Base-by-base conservation (phyloP, 2,113 vertebrate species). In the Octodon degus region DNA sequence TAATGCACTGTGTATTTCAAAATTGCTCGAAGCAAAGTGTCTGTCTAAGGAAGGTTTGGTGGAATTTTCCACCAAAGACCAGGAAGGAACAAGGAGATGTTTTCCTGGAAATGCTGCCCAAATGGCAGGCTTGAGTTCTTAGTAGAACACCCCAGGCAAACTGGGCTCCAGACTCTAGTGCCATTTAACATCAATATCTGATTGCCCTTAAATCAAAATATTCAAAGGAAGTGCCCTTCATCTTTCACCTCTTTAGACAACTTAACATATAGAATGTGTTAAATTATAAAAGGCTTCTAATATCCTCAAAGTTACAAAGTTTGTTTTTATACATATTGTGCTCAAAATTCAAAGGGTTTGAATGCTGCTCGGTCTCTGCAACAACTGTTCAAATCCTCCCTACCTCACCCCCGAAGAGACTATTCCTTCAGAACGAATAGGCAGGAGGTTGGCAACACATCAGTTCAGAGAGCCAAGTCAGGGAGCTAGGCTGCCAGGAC, bases 201-300 rank as follows among this genome's bases (percentile, higher is more conserved):
- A 55, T 7, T 60, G 27, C 43, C 60, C 47, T 85, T 19, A 63
- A 86, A 40, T 85, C 55, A 81, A 93, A 93, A 86, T 17, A 77
- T 37, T 70, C 43, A 60, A 88, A 60, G 58, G 34, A 50, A 20
- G 85, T 19, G 65, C 12, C 17, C 17, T 20, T 25, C 62, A 65
- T 50, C 32, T 25, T 60, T 84, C 70, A 27, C 43, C 72, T 53
- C 7, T 81, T 68, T 70, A 87, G 68, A 91, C 11, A 81, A 63
- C 24, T 67, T 85, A 81, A 89, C 77, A 70, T 12, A 43, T 0
- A 30, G 62, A 90, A 40, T 7, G n/a, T 7, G 2, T 34, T 67
- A 67, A 77, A 82, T 63, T 80, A 40, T 79, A 94, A 91, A 76
- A 50, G 37, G 40, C 8, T 83, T 94, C 53, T n/a, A 65, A 91